phyloP scores from a whole-genome alignment of 2,888 invertebrate species.

The Ichneumon xanthorius region DNA sequence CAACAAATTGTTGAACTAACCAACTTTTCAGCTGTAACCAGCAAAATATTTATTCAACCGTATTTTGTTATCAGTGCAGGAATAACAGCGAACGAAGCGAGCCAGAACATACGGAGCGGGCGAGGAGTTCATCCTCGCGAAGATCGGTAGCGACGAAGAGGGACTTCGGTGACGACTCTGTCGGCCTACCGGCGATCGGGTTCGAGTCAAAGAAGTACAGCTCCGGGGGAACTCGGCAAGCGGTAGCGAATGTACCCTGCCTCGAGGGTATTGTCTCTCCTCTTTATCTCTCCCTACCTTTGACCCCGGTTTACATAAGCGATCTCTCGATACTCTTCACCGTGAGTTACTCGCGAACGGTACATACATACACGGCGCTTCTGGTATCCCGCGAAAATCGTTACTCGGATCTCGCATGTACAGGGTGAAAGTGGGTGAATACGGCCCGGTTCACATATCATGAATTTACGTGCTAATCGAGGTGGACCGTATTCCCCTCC shows the following conservation, averaged over 20 bases:
- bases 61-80: no score
- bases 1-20: no score
- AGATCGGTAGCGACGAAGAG: not conserved
- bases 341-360: conserved; percentile 41
- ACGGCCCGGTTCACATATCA: no score
- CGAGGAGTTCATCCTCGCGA: not conserved
- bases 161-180: conserved; percentile 54
- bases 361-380: conserved; percentile 3
- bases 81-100: not conserved
- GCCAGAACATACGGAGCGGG: not conserved
- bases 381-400: not conserved
- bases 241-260: conserved; percentile 41
- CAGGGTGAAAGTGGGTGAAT: not conserved
- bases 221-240: conserved; percentile 29
- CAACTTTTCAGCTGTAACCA: no score
- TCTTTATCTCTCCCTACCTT: conserved; percentile 58
- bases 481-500: not conserved
- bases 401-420: not conserved
- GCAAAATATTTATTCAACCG: no score
- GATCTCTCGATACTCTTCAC: conserved; percentile 54
- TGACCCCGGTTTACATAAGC: conserved; percentile 59
- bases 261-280: conserved; percentile 37
- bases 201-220: conserved; percentile 49
- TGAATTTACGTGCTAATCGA: no score
- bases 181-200: conserved; percentile 51